Evolutionary conservation across 2,113 vertebrate species (phyloP).

Genomic region (Toxotes jaculatrix): DNA sequence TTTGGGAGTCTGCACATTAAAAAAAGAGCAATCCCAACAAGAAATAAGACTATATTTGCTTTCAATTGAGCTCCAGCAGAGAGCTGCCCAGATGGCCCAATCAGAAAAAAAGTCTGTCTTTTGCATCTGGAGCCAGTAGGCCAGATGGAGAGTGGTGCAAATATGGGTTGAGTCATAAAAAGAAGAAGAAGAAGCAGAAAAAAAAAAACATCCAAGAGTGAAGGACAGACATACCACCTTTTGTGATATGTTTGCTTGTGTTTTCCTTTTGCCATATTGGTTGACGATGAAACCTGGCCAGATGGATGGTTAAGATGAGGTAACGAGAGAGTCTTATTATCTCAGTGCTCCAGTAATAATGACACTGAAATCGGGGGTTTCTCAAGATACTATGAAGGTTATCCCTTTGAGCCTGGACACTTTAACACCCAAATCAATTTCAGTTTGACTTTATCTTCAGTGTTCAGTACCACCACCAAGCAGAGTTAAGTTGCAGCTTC

Average conservation of each 20-base stretch:
- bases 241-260: slow-evolving; percentile 42
- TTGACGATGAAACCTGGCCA: slow-evolving; percentile 18
- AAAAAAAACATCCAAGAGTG: slow-evolving; percentile 41
- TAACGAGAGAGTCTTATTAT: neutral
- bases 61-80: slow-evolving; percentile 69
- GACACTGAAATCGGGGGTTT: neutral
- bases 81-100: slow-evolving; percentile 78
- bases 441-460: neutral
- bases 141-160: slow-evolving; percentile 78
- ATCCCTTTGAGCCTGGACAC: neutral
- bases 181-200: slow-evolving; percentile 30
- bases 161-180: slow-evolving; percentile 71
- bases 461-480: neutral
- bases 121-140: slow-evolving; percentile 81
- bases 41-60: slow-evolving; percentile 74
- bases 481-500: neutral
- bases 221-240: slow-evolving; percentile 49
- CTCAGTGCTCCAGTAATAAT: neutral
- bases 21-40: slow-evolving; percentile 63
- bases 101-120: slow-evolving; percentile 77
- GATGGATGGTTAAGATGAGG: slow-evolving; percentile 1
- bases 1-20: slow-evolving; percentile 43
- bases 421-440: neutral
- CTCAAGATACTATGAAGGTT: neutral
- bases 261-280: slow-evolving; percentile 39